Conservation (phyloP, 2,888 invertebrate genomes). For the Rhagonycha fulva region DNA sequence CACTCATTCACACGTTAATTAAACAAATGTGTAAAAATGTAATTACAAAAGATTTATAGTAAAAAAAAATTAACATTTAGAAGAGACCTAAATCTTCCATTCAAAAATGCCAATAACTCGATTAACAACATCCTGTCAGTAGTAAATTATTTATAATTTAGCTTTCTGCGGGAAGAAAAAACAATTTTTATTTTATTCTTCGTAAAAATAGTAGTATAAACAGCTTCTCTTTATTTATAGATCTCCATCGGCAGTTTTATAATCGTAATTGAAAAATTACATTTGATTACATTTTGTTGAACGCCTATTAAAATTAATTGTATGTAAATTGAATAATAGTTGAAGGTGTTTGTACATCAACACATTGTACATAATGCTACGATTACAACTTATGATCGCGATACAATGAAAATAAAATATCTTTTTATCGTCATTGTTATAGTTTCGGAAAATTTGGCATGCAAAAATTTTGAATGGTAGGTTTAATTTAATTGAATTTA, state of each 20-base stretch:
- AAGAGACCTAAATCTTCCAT: too few relatives aligned
- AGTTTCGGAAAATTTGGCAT: not conserved
- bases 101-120: too few relatives aligned
- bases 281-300: not conserved
- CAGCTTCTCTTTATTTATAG: not conserved
- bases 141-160: too few relatives aligned
- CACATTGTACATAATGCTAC: not conserved
- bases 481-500: not conserved
- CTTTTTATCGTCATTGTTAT: not conserved
- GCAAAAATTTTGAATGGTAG: not conserved
- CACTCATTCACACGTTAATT: too few relatives aligned
- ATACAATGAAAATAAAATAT: not conserved
- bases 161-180: too few relatives aligned
- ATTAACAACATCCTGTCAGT: too few relatives aligned
- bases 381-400: not conserved
- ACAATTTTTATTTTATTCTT: too few relatives aligned
- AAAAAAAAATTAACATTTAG: too few relatives aligned
- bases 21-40: too few relatives aligned
- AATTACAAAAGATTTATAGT: too few relatives aligned
- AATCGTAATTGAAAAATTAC: not conserved
- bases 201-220: not conserved
- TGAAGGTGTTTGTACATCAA: not conserved
- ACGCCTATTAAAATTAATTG: not conserved
- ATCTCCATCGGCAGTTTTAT: not conserved
- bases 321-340: not conserved